Percentiles rank a stretch among this genome's conserved stretches.
These are phyloP conservation scores for Scolopax mira DNA, from an alignment of 2,113 vertebrate species.

Conservation along the genomic window DNA sequence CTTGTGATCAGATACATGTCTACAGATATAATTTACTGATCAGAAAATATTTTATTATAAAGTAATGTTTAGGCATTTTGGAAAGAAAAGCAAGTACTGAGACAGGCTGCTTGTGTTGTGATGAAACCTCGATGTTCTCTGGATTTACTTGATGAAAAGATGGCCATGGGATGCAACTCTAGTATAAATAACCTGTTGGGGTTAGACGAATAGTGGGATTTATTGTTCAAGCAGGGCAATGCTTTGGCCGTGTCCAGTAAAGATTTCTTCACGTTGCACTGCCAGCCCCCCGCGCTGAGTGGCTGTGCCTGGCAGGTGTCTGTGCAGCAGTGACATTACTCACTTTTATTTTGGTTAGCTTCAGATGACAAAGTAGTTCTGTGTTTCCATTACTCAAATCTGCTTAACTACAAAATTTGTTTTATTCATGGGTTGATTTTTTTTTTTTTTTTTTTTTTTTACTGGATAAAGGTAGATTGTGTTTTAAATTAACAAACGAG, in stretches of 20 bases:
- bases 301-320: neutral
- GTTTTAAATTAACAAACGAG: neutral
- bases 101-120: neutral
- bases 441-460: neutral
- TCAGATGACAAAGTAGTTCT: neutral
- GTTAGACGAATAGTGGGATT: constrained; percentile 8
- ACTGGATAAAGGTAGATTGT: neutral
- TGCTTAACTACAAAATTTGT: neutral
- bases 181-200: neutral
- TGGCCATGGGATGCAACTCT: neutral
- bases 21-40: neutral
- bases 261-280: neutral
- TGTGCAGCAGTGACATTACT: neutral
- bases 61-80: neutral
- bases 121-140: neutral
- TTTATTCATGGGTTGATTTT: neutral
- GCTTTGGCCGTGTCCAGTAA: neutral
- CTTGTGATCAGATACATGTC: neutral
- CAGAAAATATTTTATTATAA: neutral
- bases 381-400: neutral
- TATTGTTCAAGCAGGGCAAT: constrained; percentile 26
- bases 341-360: neutral
- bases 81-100: neutral
- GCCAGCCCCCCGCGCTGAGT: neutral
- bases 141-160: neutral